Base-by-base conservation (phyloP, 1,140 invertebrate species). In the Helicorthomorpha holstii region DNA sequence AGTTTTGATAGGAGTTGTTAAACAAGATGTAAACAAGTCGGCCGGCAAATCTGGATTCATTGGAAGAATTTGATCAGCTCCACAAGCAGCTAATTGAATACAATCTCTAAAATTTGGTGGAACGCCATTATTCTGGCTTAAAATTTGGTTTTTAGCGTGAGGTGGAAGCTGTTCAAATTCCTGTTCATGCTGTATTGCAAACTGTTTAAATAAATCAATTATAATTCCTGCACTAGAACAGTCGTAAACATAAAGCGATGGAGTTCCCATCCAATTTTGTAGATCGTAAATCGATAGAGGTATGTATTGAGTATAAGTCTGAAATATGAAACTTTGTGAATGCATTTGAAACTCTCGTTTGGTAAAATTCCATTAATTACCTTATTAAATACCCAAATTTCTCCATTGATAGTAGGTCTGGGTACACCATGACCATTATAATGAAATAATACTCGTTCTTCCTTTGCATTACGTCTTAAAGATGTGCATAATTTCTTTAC, bases 381-480 rank as follows among this genome's bases (percentile, higher is more conserved):
- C 69, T 85, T 80, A 73, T 99, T 98, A 69, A 99, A 99, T 2
- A 98, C 94, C 96, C 96, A 98, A 62, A 99, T 94, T 78, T 99
- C 95, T 14, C 96, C 95, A 73, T 98, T 98, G 26, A 78, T 76
- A 7, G 96, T 98, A 29, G 96, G 95, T 69, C 86, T 89, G 41
- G 96, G 96, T 49, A 99, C 96, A 44, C 95, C 96, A 69, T 99
- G 96, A 0, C 96, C 96, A 73, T 98, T 98, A 65, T 98, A 99
- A 71, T 99, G 95, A 73, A 99, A 98, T 3, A 99, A 73, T 23
- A 99, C 93, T 59, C 96, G 75, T 65, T 99, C 96, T 60, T 98
- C 95, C 61, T 98, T 98, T 0, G 96, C 93, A 73, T 95, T 98
- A 59, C 92, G 74, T n/a, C 96, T 73, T 48, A 98, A 70, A 10